Base-by-base conservation (phyloP, 2,113 vertebrate species). In the Silurus asotus region DNA sequence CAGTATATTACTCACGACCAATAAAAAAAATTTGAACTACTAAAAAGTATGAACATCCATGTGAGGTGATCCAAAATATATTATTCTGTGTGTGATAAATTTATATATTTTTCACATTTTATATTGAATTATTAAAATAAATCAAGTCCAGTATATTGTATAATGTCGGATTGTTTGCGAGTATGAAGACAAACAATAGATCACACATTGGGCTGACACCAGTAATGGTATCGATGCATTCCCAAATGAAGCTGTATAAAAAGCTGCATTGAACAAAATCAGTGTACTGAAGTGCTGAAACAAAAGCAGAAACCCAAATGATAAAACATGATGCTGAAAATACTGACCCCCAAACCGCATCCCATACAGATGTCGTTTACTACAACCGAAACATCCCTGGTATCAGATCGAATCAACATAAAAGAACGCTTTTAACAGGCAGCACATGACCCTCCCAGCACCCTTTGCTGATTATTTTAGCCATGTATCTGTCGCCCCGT, bases 401-500 rank as follows among this genome's bases (percentile, higher is more conserved):
- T 64, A 59, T 58, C 58, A 75, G 70, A 82, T 56, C 81, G 83
- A 37, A 82, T 56, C 81, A 86, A 37, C 67, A 69, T 55, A 8
- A 48, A 82, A 61, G 20, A 37, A 49, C 61, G 6, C 23, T 74
- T 45, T 15, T 77, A 85, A 75, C 49, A 48, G 67, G 78, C 14
- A 37, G 45, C 1, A 25, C 37, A 23, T 87, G 89, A 77, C 72
- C 85, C 69, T 82, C 55, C 59, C 8, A 77, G 83, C 28, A 69
- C 83, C 83, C 83, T 56, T 10, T 45, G 25, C 61, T 70, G 59
- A 84, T 88, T 58, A 67, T 84, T 88, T 75, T 85, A 76, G 82
- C 85, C n/a, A 49, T 62, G 69, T 82, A 84, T 88, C 83, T 88
- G 86, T 86, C 37, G 51, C 86, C 81, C 74, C 6, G 69, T 84